Conservation (phyloP, 2,797 vertebrate species). For the Rhinatrema bivittatum region DNA sequence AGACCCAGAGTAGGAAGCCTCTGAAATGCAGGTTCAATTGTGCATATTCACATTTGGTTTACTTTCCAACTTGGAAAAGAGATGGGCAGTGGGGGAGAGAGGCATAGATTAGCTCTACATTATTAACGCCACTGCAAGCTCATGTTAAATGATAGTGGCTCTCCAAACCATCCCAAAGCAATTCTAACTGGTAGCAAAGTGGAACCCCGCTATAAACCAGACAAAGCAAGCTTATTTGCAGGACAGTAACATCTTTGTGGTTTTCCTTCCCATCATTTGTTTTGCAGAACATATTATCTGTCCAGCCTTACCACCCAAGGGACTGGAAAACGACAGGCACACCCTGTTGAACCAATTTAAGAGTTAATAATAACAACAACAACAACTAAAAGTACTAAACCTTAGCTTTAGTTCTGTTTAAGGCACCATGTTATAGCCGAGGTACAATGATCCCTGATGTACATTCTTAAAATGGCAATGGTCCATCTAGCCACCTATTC, state of each 20-base stretch:
- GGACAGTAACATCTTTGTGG: constrained; percentile 49
- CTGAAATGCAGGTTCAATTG: too few species aligned
- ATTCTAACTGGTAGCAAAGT: constrained; percentile 57
- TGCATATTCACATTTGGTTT: constrained; percentile 50
- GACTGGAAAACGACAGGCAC: constrained; percentile 66
- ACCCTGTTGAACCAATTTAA: constrained; percentile 61
- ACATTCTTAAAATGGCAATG: constrained; percentile 96
- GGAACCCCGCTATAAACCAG: constrained; percentile 56
- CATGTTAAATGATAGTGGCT: constrained; percentile 56
- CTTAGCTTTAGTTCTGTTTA: constrained; percentile 82
- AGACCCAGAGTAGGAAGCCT: too few species aligned
- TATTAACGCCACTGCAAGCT: constrained; percentile 37
- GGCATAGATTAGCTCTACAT: constrained; percentile 34
- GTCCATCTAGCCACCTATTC: constrained; percentile 74
- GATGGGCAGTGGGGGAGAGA: constrained; percentile 31
- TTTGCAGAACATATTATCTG: constrained; percentile 60
- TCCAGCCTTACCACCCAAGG: constrained; percentile 47
- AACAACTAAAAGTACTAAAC: constrained; percentile 49
- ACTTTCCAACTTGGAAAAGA: constrained; percentile 48
- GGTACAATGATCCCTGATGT: constrained; percentile 99
- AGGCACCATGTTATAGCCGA: constrained; percentile 99
- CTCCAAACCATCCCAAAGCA: constrained; percentile 50
- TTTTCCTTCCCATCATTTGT: constrained; percentile 38
- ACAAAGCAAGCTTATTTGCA: constrained; percentile 55
- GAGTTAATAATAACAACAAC: constrained; percentile 57